Base-by-base conservation (phyloP, 2,888 invertebrate species). In the Galerucella calmariensis region DNA sequence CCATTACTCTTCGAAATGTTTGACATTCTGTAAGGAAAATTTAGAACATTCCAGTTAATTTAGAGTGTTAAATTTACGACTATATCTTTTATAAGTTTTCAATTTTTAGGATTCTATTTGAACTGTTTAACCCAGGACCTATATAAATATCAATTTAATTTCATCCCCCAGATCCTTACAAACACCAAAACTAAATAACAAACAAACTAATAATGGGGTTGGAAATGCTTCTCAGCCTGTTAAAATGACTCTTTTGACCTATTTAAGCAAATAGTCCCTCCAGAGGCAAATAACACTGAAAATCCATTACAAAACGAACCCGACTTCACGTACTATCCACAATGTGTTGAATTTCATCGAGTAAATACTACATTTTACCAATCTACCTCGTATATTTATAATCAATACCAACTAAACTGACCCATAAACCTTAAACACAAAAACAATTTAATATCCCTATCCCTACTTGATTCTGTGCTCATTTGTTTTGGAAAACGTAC, bases 221-320 rank as follows among this genome's bases (percentile, higher is more conserved):
- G 59, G 65, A 65, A 73, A 69, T 27, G 61, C 48, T 41, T 41
- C 35, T 48, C 68, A 46, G 59, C 10, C 70, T 69, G 69, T 74
- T 63, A 35, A 71, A 74, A 73, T 24, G 68, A 53, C 73, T 74
- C 74, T 74, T 67, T 73, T 63, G 76, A 76, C 72, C 74, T 67
- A 76, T 74, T 76, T 74, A 69, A 72, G 76, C 69, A 76, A 76
- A 76, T 74, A 74, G 69, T 67, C 62, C 58, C 73, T 73, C 70
- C 63, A 35, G 68, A 67, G 44, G 46, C 75, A 53, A 68, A 69
- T 73, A 65, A 75, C 75, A 75, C 56, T 46, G 72, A 75, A 75
- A 75, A 69, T 48, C 75, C 73, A 75, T 75, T 75, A 73, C 69
- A 12, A 6, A 63, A 68, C 67, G 48, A 62, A 62, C 65, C 11